Evolutionary conservation across 2,113 vertebrate genomes (phyloP), one percentile per base, ranked within the genome.

Genomic region (Microcebus lehilahytsara): DNA sequence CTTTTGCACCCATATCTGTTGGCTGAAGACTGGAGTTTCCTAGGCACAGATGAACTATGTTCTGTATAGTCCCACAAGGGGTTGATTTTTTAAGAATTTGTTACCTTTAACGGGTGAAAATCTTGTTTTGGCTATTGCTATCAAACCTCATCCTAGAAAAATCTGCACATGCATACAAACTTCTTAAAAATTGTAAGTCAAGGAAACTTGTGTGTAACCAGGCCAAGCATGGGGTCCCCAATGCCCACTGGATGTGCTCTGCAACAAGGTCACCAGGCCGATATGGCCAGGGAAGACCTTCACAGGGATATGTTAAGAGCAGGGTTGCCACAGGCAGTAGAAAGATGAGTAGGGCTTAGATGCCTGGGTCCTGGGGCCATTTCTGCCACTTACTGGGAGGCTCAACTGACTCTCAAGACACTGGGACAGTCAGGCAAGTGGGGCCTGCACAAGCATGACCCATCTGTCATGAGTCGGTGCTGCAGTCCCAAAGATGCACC

Each of bases 261-360:
- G 14, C 0, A 14, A 9, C n/a, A 14, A 34, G 8, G 53, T 40
- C 27, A 3, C 23, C 23, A 60, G 85, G 4, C 42, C 37, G 22
- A 40, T 10, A 25, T 12, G 64, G 56, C 4, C 16, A 11, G 11
- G 34, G 92, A 71, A 84, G 53, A 19, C 67, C 22, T 56, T 25
- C 2, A 6, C 1, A 5, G 17, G 51, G 8, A 16, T 0, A 0
- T 22, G 34, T n/a, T n/a, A 42, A 25, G 2, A 56, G 34, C 16
- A 46, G 75, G 42, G 56, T 42, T 20, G 11, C 19, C 4, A 30
- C 0, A 5, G 69, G 62, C 72, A 60, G 37, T 10, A 25, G 4
- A 5, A 25, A 16, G n/a, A 72, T 56, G 86, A 42, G n/a, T 1
- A 3, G 37, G 34, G 37, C 30, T 53, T 1, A 2, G 46, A 60